Evolutionary conservation across 2,888 invertebrate genomes (phyloP).

Genomic region (Elegia similella): DNA sequence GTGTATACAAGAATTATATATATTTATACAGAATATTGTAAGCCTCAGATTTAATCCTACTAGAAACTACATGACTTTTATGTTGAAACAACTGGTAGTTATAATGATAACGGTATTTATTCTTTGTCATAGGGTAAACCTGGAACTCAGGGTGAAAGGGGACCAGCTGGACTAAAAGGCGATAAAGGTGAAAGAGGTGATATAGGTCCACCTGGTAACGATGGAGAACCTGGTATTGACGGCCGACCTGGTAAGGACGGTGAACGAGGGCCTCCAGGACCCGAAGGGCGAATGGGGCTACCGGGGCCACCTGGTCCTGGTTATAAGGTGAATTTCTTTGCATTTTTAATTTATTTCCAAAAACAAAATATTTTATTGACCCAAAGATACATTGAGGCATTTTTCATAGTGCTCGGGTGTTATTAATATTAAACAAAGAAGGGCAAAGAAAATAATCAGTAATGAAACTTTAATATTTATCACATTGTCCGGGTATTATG

Average conservation of each 20-base stretch:
- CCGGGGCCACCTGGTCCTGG: conserved; percentile 81
- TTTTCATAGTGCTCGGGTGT: no score
- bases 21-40: no score
- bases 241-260: conserved; percentile 73
- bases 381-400: no score
- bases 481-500: no score
- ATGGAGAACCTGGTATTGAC: conserved; percentile 84
- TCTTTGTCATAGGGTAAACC: conserved; percentile 81
- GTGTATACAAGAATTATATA: no score
- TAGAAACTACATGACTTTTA: no score
- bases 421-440: no score
- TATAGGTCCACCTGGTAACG: conserved; percentile 81
- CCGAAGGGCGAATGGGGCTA: conserved; percentile 82
- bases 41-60: no score
- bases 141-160: conserved; percentile 62
- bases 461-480: no score
- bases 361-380: no score
- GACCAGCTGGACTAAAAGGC: conserved; percentile 55
- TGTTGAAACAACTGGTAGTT: no score
- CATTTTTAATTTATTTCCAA: not conserved
- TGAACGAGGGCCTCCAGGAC: conserved; percentile 86
- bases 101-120: conserved; percentile 36
- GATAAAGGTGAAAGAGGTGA: conserved; percentile 68
- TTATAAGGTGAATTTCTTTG: conserved; percentile 47
- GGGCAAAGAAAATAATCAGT: no score